These are phyloP conservation scores for Neotoxoptera formosana DNA, from an alignment of 1,140 invertebrate species.

Conservation along the genomic window DNA sequence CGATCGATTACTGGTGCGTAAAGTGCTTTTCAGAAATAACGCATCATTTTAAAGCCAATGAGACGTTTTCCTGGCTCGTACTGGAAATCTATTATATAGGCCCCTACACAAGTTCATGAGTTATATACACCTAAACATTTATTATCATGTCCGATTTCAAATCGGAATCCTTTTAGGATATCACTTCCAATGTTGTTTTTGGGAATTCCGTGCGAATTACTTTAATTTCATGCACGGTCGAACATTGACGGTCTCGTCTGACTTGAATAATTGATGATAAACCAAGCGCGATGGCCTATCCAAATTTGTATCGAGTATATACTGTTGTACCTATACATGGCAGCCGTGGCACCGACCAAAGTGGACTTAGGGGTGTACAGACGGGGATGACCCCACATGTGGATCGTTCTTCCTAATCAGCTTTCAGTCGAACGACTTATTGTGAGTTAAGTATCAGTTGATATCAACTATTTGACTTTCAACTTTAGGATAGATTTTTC, in stretches of 20 bases:
- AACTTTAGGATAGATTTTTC: not conserved
- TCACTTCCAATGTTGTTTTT: not conserved
- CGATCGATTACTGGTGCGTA: not conserved
- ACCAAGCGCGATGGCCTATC: not conserved
- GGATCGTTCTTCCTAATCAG: not conserved
- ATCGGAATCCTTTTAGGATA: not conserved
- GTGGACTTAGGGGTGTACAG: not conserved
- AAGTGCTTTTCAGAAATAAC: not conserved
- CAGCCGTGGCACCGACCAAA: not conserved
- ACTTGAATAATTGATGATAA: constrained; percentile 13
- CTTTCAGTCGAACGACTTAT: not conserved
- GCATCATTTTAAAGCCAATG: not conserved
- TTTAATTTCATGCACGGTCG: constrained; percentile 5
- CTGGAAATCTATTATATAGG: not conserved
- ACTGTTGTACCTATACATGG: not conserved
- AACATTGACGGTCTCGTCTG: not conserved
- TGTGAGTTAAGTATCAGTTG: not conserved
- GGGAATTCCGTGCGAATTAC: not conserved
- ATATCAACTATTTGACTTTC: not conserved
- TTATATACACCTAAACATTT: not conserved
- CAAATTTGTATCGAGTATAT: not conserved
- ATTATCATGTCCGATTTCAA: constrained; percentile 11
- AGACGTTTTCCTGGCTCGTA: not conserved
- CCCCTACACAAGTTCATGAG: too few species aligned
- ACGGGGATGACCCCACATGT: not conserved